Conservation (phyloP, 2,113 vertebrate species). For the Phasianus colchicus region DNA sequence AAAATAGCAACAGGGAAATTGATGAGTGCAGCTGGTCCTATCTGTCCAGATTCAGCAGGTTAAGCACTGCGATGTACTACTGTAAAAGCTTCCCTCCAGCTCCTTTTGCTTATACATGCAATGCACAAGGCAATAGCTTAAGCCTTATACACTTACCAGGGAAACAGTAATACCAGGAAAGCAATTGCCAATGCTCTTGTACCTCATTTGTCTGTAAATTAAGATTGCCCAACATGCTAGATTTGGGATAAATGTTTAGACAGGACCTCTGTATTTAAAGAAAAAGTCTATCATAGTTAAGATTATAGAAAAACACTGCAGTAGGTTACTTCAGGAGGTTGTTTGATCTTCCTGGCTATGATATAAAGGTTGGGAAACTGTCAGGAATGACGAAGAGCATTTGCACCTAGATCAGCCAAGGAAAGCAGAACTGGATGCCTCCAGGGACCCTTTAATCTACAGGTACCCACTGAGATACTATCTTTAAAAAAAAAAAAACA, state of each 20-base stretch:
- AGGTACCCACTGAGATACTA: background rate
- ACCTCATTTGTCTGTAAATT: background rate
- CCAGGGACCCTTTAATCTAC: background rate
- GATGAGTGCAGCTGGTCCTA: constrained; percentile 25
- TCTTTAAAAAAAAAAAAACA: background rate
- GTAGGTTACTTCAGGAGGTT: too few species aligned
- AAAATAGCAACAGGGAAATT: constrained; percentile 32
- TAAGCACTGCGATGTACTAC: background rate
- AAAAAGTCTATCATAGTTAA: background rate
- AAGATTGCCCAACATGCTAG: background rate
- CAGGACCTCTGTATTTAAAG: rapidly evolving
- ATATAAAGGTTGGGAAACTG: background rate
- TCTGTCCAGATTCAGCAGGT: background rate
- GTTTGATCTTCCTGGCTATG: background rate
- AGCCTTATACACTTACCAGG: background rate
- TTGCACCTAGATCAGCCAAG: background rate
- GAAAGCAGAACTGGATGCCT: background rate
- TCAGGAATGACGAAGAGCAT: background rate
- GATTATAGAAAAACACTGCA: background rate
- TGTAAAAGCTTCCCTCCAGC: background rate
- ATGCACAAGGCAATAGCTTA: background rate
- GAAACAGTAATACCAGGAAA: background rate
- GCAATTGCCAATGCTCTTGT: background rate
- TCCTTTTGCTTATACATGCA: rapidly evolving
- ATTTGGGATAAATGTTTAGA: background rate